Conservation (phyloP, 2,888 invertebrate genomes). For the Stegophylla sp. region DNA sequence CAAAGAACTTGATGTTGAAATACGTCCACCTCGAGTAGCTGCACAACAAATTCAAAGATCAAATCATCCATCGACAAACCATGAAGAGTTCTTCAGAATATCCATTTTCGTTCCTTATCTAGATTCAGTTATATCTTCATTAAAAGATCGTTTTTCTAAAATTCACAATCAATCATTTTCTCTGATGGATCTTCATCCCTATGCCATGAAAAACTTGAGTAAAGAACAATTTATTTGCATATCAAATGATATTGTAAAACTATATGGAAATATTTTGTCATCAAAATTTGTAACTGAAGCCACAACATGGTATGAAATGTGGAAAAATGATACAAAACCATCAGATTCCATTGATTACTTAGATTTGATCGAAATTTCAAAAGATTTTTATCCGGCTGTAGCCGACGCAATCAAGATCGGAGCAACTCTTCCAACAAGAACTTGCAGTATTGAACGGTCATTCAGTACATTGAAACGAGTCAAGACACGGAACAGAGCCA, state of each 20-base stretch:
- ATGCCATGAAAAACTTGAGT: slow-evolving; percentile 17
- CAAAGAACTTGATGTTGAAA: slow-evolving; percentile 15
- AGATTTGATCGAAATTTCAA: slow-evolving; percentile 1
- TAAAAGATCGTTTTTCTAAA: slow-evolving; percentile 29
- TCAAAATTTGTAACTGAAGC: slow-evolving; percentile 30
- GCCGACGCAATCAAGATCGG: neutral
- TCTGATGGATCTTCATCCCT: slow-evolving; percentile 21
- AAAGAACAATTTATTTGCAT: slow-evolving; percentile 19
- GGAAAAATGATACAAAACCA: slow-evolving; percentile 14
- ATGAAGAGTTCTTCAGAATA: slow-evolving; percentile 12
- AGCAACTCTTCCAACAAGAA: neutral
- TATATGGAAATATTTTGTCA: slow-evolving; percentile 15
- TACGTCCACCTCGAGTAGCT: slow-evolving; percentile 13
- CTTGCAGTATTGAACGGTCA: no score
- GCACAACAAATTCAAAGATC: slow-evolving; percentile 14
- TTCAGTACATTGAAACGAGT: no score
- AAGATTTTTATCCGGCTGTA: neutral
- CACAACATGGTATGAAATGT: slow-evolving; percentile 17
- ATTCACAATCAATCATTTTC: slow-evolving; percentile 18
- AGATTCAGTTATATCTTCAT: slow-evolving; percentile 32
- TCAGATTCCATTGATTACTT: slow-evolving; percentile 6
- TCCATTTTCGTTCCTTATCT: slow-evolving; percentile 28
- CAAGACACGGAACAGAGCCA: no score
- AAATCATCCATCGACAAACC: neutral
- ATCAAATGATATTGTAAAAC: slow-evolving; percentile 19